Conservation (phyloP, 2,113 vertebrate species). For the Hemiprocne comata region DNA sequence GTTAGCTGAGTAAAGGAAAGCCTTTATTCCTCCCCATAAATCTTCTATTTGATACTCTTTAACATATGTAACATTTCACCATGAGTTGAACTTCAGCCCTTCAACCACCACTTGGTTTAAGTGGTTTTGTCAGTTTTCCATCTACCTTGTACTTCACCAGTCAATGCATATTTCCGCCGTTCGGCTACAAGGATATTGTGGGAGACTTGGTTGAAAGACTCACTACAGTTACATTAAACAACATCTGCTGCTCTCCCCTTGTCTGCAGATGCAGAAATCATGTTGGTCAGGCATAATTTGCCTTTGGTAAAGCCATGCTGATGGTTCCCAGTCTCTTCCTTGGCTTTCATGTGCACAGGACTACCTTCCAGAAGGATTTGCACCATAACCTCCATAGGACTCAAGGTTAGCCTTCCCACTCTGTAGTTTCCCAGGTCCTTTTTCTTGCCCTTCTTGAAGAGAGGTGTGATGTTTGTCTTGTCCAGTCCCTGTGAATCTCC, state of each 20-base stretch:
- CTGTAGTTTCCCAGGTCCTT: not conserved
- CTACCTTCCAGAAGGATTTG: not conserved
- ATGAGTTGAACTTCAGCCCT: not conserved
- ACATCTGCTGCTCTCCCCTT: not conserved
- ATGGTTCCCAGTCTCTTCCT: not conserved
- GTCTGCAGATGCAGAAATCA: not conserved
- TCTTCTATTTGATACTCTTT: not conserved
- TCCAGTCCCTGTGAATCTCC: not conserved
- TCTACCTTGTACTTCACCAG: not conserved
- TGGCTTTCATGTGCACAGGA: not conserved
- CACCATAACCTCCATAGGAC: not conserved
- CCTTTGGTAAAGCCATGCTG: not conserved
- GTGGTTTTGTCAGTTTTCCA: not conserved
- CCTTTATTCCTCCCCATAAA: not conserved
- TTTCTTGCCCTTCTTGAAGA: not conserved
- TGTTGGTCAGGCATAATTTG: not conserved
- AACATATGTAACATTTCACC: not conserved
- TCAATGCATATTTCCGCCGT: not conserved
- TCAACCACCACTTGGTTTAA: not conserved
- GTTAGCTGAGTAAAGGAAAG: not conserved
- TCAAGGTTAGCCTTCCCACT: not conserved
- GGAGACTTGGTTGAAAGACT: not conserved
- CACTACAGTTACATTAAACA: rapidly evolving
- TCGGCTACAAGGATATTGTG: not conserved
- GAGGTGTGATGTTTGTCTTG: not conserved